A percentile compares a stretch with the other conserved stretches of the same genome.
Evolutionary conservation across 2,113 vertebrate genomes (phyloP).

Genomic region (Nematolebias whitei): DNA sequence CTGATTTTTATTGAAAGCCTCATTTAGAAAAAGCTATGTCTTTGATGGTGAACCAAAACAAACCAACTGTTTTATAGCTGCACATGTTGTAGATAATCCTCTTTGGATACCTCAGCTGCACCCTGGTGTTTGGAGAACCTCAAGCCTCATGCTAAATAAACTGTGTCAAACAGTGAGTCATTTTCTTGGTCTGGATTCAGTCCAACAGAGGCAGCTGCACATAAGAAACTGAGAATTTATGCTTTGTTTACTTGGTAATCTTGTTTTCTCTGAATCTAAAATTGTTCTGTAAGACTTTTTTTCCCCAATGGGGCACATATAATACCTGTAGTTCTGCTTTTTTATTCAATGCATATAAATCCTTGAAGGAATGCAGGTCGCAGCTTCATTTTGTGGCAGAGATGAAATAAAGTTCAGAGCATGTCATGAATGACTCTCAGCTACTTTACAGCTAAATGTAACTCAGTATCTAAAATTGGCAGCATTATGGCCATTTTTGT

Average conservation of each 20-base stretch:
- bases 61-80: background rate
- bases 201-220: background rate
- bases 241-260: background rate
- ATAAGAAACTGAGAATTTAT: background rate
- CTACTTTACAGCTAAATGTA: no score
- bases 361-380: no score
- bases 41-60: conserved; percentile 17
- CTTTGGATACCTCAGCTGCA: background rate
- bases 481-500: no score
- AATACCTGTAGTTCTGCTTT: no score
- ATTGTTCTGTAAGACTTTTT: background rate
- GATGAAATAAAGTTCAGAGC: no score
- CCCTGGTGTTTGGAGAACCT: background rate
- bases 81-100: background rate
- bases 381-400: no score
- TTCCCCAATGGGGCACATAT: background rate
- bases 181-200: conserved; percentile 14
- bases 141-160: accelerated
- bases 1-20: background rate
- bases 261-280: background rate
- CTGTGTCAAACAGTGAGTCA: background rate
- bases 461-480: no score
- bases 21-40: background rate
- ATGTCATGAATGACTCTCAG: no score
- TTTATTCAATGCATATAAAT: no score